Evolutionary conservation across 2,888 invertebrate species (phyloP).

Genomic region (Tricholauxania praeusta): DNA sequence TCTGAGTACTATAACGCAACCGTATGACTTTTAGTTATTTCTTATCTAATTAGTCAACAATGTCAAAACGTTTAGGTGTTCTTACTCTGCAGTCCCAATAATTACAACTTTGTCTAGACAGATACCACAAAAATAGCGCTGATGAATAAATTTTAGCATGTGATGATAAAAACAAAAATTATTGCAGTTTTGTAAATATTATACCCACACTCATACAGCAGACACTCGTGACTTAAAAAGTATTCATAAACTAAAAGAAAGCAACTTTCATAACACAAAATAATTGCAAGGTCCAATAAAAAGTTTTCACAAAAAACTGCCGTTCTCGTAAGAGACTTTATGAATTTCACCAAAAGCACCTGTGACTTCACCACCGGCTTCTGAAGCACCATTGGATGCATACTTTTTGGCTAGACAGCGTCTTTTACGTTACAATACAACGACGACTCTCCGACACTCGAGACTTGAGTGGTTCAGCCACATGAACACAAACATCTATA

Average conservation of each 20-base stretch:
- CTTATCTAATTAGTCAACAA: neutral
- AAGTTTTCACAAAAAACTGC: neutral
- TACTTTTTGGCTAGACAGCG: slow-evolving; percentile 23
- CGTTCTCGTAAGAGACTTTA: slow-evolving; percentile 22
- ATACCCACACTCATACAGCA: no score
- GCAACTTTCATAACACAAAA: neutral
- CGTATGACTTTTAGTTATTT: no score
- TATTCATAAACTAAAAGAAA: neutral
- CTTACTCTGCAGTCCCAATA: neutral
- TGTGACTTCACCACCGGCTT: neutral
- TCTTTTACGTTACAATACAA: neutral
- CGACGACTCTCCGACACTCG: neutral
- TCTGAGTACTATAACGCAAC: no score
- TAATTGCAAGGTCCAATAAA: neutral
- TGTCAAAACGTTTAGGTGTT: neutral
- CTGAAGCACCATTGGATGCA: slow-evolving; percentile 3
- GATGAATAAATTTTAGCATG: slow-evolving; percentile 17
- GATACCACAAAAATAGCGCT: slow-evolving; percentile 17
- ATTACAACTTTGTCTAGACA: slow-evolving; percentile 12
- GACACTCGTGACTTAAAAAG: neutral
- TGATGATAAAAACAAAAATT: neutral
- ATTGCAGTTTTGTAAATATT: neutral
- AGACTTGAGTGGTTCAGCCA: slow-evolving; percentile 1
- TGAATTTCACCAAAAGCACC: slow-evolving; percentile 22
- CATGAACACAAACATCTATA: slow-evolving; percentile 4